Percentiles rank a stretch among this genome's conserved stretches.
Conservation (phyloP, 2,888 invertebrate genomes). For the Latheticus oryzae region DNA sequence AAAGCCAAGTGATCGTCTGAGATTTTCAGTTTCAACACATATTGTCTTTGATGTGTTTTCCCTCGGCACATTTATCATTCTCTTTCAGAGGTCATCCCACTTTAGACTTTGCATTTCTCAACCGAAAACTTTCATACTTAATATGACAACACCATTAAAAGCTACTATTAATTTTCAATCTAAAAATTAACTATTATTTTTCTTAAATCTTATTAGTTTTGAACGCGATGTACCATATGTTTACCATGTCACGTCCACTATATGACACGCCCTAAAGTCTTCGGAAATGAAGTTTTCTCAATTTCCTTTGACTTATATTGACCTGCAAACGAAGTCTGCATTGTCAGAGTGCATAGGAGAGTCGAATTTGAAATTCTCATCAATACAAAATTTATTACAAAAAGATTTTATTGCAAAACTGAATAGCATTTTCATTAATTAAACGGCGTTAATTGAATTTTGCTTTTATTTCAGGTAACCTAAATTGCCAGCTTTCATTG, state of each 20-base stretch:
- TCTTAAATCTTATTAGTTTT: no score
- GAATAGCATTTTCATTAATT: slow-evolving; percentile 31
- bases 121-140: slow-evolving; percentile 12
- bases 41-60: slow-evolving; percentile 63
- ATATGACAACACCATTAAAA: neutral
- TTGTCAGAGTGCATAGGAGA: slow-evolving; percentile 43
- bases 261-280: slow-evolving; percentile 47
- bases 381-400: slow-evolving; percentile 30
- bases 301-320: slow-evolving; percentile 60
- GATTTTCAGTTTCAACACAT: slow-evolving; percentile 59
- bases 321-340: slow-evolving; percentile 42
- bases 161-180: slow-evolving; percentile 1
- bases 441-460: slow-evolving; percentile 32
- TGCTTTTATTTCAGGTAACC: slow-evolving; percentile 37
- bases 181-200: slow-evolving; percentile 1
- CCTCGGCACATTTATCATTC: slow-evolving; percentile 58
- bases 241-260: slow-evolving; percentile 29
- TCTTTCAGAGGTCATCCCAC: slow-evolving; percentile 55
- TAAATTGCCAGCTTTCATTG: slow-evolving; percentile 33
- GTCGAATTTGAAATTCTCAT: slow-evolving; percentile 24
- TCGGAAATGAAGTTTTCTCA: slow-evolving; percentile 64
- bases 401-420: slow-evolving; percentile 30
- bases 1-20: slow-evolving; percentile 56
- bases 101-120: slow-evolving; percentile 51
- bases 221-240: slow-evolving; percentile 14